phyloP scores from a whole-genome alignment of 2,888 invertebrate genomes.

The Sclerodermus sp. region DNA sequence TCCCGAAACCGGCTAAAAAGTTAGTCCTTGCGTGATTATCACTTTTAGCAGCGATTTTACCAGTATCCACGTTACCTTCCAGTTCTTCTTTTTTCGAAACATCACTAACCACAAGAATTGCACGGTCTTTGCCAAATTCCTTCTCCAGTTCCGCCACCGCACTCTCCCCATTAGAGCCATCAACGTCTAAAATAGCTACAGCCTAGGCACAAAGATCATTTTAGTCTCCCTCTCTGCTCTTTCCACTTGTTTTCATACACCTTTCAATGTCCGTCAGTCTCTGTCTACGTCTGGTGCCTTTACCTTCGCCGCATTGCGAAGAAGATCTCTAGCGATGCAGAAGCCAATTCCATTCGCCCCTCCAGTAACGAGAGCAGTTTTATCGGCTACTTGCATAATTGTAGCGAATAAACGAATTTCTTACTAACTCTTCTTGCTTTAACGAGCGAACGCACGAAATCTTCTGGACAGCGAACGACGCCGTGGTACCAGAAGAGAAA shows the following conservation, averaged over 20 bases:
- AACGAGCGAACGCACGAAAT: no score
- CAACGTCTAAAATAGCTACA: slow-evolving; percentile 54
- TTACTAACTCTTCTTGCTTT: no score
- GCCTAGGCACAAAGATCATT: slow-evolving; percentile 20
- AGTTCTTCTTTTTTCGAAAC: slow-evolving; percentile 59
- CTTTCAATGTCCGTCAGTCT: no score
- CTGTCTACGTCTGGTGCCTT: background rate
- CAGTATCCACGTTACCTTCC: no score
- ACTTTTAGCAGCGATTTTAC: no score
- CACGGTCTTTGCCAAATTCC: slow-evolving; percentile 58
- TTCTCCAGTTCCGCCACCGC: slow-evolving; percentile 56
- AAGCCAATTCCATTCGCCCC: slow-evolving; percentile 62
- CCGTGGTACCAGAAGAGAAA: no score
- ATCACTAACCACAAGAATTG: slow-evolving; percentile 60
- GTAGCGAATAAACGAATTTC: no score
- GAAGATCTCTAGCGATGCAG: slow-evolving; percentile 56
- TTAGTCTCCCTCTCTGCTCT: no score
- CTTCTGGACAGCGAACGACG: no score
- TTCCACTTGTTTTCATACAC: no score
- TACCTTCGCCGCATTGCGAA: slow-evolving; percentile 56
- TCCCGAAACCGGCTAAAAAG: slow-evolving; percentile 54
- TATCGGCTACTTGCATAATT: slow-evolving; percentile 28
- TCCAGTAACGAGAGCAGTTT: slow-evolving; percentile 57
- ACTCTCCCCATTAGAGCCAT: slow-evolving; percentile 53
- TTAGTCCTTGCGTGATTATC: background rate